phyloP scores from a whole-genome alignment of 2,888 invertebrate species.

The Eupithecia vulgata region DNA sequence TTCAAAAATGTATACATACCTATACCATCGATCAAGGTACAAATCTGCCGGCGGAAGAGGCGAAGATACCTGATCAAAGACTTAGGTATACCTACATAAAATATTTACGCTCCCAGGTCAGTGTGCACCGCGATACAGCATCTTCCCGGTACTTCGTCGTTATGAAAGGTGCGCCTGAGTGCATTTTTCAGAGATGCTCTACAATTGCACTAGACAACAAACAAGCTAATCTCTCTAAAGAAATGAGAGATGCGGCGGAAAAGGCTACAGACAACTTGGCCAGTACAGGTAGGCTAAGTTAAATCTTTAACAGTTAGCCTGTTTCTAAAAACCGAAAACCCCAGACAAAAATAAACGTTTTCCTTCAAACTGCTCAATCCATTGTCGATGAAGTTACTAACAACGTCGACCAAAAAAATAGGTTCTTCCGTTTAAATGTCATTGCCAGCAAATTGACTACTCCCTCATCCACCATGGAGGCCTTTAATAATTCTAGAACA shows the following conservation, averaged over 20 bases:
- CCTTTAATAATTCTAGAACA: too few species aligned
- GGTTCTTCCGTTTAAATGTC: too few species aligned
- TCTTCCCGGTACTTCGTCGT: constrained; percentile 91
- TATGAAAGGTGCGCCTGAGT: constrained; percentile 99
- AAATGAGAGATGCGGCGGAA: constrained; percentile 58
- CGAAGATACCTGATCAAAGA: too few species aligned
- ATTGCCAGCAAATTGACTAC: too few species aligned
- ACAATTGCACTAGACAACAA: constrained; percentile 92
- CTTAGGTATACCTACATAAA: neutral
- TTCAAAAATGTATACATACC: neutral
- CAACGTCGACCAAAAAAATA: too few species aligned
- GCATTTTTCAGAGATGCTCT: constrained; percentile 92
- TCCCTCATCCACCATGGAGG: too few species aligned
- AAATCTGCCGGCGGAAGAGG: too few species aligned
- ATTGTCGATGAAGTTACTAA: too few species aligned
- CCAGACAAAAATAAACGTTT: too few species aligned
- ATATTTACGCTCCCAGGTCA: constrained; percentile 55
- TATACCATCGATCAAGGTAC: too few species aligned
- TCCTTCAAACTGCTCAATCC: too few species aligned
- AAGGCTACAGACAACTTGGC: constrained; percentile 64
- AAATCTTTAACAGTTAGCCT: neutral
- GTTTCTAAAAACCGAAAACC: neutral
- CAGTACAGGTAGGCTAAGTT: constrained; percentile 60
- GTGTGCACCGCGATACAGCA: constrained; percentile 92
- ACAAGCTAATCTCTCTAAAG: constrained; percentile 76